phyloP scores from a whole-genome alignment of 2,113 vertebrate species.

The Calidris pygmaea region DNA sequence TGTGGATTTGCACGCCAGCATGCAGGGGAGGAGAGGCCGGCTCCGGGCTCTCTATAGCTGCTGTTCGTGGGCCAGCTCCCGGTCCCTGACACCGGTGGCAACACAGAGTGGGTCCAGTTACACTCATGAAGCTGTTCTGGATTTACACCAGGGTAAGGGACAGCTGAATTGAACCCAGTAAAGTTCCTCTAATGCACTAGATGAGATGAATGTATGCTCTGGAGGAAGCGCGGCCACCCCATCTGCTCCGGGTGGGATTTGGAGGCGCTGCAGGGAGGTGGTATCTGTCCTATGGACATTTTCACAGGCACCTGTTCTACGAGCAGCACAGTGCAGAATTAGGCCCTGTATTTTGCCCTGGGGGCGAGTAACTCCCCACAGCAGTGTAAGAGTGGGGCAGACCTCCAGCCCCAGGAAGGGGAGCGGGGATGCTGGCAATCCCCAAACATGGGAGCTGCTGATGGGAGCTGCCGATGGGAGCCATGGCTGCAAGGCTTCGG shows the following conservation, averaged over 20 bases:
- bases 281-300: neutral
- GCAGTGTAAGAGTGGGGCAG: neutral
- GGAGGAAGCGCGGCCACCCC: neutral
- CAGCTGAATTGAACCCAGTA: neutral
- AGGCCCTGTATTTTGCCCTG: neutral
- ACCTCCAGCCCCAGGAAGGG: neutral
- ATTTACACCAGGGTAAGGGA: neutral
- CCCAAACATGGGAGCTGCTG: fast-evolving
- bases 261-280: neutral
- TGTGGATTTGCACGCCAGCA: fast-evolving
- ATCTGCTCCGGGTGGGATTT: fast-evolving
- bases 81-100: neutral
- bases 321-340: neutral
- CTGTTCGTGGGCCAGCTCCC: neutral
- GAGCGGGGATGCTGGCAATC: neutral
- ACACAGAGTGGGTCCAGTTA: neutral
- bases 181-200: neutral
- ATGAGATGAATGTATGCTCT: neutral
- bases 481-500: fast-evolving
- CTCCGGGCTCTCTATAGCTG: neutral
- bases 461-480: neutral
- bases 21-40: neutral
- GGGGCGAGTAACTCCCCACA: fast-evolving
- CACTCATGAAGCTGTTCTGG: neutral
- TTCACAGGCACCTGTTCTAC: fast-evolving